Base-by-base conservation (phyloP, 2,797 vertebrate species). In the Diceros bicornis region DNA sequence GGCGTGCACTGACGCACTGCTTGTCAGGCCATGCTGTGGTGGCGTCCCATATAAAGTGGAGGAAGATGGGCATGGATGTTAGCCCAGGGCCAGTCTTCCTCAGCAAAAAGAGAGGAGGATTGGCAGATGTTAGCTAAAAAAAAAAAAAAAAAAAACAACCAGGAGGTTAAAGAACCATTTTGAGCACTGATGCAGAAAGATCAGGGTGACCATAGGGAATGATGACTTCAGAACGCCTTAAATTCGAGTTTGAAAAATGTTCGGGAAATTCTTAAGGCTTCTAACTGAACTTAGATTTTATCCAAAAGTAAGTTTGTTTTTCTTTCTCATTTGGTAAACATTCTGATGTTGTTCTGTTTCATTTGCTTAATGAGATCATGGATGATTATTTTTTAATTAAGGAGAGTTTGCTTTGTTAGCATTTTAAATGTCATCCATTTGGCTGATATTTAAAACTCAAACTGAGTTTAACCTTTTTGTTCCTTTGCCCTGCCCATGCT, bases 351-450 rank as follows among this genome's bases (percentile, higher is more conserved):
- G 90, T 88, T 92, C 72, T 91, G 21, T 94, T 94, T 91, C 29
- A 25, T 69, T 93, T 92, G 37, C 82, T 95, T 96, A 61, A 57
- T 92, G 85, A 97, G 55, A n/a, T 74, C 20, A 68, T 68, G 41
- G 41, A 32, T 90, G 20, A 41, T 81, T 95, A 6, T 75, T 68
- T 89, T 94, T 71, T 69, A 94, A 69, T 91, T 95, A 61, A 82
- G 55, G 37, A 66, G 81, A 89, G 14, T 62, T 79, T 41, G 47
- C 25, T 66, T 88, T 79, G 61, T 93, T 96, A 77, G 44, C 66
- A 55, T 86, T 95, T 94, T 94, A 89, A 96, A 75, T 89, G 69
- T 52, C 72, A 62, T 71, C 66, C n/a, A 16, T 27, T 91, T 79
- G 69, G 79, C 92, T 83, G 52, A 50, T 87, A 72, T 7, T 92